phyloP scores from a whole-genome alignment of 2,113 vertebrate genomes.

The Fulmarus glacialis region DNA sequence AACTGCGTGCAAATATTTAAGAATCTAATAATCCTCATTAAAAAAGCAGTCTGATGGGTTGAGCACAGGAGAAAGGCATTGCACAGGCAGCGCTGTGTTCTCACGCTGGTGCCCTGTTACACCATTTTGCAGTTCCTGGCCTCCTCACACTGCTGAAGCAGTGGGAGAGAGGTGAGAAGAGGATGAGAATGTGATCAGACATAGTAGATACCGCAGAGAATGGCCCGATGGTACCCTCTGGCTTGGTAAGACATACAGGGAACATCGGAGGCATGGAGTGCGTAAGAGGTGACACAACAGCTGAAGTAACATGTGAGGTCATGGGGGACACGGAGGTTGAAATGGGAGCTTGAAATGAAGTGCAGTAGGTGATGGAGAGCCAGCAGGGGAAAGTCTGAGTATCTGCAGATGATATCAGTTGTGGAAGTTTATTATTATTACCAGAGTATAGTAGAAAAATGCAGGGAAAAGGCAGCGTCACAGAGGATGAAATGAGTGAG shows the following conservation, averaged over 20 bases:
- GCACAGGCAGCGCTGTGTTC: not conserved
- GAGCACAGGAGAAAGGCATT: not conserved
- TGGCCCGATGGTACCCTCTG: not conserved
- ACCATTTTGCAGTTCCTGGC: not conserved
- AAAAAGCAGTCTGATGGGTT: not conserved
- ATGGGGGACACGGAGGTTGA: not conserved
- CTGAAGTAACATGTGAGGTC: not conserved
- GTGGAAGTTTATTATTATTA: not conserved
- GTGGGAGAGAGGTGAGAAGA: not conserved
- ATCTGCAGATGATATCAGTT: not conserved
- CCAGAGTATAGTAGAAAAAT: not conserved
- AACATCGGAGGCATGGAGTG: not conserved
- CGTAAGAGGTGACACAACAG: not conserved
- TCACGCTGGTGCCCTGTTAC: not conserved
- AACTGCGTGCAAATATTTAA: not conserved
- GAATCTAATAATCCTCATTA: not conserved
- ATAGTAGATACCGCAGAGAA: not conserved
- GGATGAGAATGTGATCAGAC: not conserved
- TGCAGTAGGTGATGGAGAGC: not conserved
- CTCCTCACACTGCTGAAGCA: not conserved
- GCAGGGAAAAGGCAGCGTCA: not conserved
- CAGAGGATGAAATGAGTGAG: not conserved
- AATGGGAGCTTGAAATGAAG: not conserved
- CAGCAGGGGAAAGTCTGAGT: not conserved
- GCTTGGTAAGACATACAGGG: accelerated